A percentile compares a stretch with the other conserved stretches of the same genome.
Conservation (phyloP, 2,113 vertebrate species). For the Callithrix jacchus region DNA sequence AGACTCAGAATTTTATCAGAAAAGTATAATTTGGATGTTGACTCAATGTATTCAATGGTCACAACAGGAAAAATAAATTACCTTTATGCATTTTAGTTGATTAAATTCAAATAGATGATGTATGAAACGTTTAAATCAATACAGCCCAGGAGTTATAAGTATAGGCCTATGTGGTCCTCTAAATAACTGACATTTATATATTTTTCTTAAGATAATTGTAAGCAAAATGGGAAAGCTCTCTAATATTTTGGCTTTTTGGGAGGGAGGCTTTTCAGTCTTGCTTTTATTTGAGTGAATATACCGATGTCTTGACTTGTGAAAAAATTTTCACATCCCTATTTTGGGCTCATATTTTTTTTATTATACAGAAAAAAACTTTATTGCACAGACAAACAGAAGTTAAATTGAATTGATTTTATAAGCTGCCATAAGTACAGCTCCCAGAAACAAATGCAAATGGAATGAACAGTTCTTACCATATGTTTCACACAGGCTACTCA, state of each 20-base stretch:
- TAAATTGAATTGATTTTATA: conserved; percentile 68
- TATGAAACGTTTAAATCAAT: conserved; percentile 57
- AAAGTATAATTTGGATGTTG: conserved; percentile 69
- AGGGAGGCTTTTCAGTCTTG: background rate
- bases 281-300: conserved; percentile 1
- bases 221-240: background rate
- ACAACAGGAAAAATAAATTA: conserved; percentile 53
- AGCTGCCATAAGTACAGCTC: conserved; percentile 46
- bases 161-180: background rate
- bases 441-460: conserved; percentile 65
- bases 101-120: conserved; percentile 15
- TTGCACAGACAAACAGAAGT: conserved; percentile 46
- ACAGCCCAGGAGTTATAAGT: background rate
- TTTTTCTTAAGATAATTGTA: background rate
- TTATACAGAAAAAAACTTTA: conserved; percentile 49
- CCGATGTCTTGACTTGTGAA: conserved; percentile 22
- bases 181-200: conserved; percentile 42
- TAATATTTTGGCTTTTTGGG: background rate
- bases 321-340: conserved; percentile 52
- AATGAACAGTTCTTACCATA: conserved; percentile 57
- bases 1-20: conserved; percentile 58
- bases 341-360: conserved; percentile 45
- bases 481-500: conserved; percentile 58
- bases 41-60: conserved; percentile 50
- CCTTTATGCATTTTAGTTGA: conserved; percentile 43